Base-by-base conservation (phyloP, 2,888 invertebrate genomes). In the Gnatocerus cornutus region DNA sequence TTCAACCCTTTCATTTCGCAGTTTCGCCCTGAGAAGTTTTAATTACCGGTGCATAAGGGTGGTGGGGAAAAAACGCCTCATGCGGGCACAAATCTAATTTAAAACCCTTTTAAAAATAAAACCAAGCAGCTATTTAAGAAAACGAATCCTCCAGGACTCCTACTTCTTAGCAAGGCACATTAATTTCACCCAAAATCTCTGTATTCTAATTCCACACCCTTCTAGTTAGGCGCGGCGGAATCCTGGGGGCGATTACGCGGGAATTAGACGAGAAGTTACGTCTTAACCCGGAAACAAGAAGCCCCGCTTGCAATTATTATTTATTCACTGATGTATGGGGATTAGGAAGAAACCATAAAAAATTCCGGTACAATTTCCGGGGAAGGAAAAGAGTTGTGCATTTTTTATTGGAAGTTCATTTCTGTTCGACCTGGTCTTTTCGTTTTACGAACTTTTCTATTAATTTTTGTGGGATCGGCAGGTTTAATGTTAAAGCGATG, bases 231-330 rank as follows among this genome's bases (percentile, higher is more conserved):
- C 45, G 55, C n/a, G 37, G 39, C 48, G 14, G 48, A 65, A 65
- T 56, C 65, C 65, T 56, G 48, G 37, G 37, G 65, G 56, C 58
- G 65, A 64, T 64, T 64, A 64, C 53, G 43, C 55, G 53, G 50
- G 64, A 64, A 65, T 65, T 65, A 65, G 50, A 65, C 65, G 65
- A 14, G 53, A 53, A 53, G 52, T 43, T 63, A 33, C 64, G 43
- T 45, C 64, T 53, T 55, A 64, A 53, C 16, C 43, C 55, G 53
- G 45, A 45, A 64, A 64, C 46, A 53, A 16, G 29, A 13, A 13
- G 5, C 52, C 9, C 0, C 39, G 50, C n/a, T 7, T 14, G 27
- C 33, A 29, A 62, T 50, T 48, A 62, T 62, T 62, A 62, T 62
- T 62, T 62, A 62, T 62, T 62, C 39, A 62, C 8, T n/a, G 37